Base-by-base conservation (phyloP, 2,888 invertebrate genomes). In the Desoria tigrina region DNA sequence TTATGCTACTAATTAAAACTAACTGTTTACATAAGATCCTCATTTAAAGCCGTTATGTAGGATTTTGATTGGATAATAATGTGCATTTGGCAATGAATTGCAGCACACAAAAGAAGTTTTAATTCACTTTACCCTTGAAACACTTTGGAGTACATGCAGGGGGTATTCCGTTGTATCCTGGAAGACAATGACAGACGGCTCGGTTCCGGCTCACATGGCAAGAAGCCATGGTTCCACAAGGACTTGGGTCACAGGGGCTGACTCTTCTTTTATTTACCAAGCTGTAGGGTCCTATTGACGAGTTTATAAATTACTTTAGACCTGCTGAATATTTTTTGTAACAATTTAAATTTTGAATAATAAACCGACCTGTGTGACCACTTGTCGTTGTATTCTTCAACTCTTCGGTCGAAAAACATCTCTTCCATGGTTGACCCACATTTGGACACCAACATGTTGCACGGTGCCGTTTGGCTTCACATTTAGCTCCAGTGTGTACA, bases 101-200 rank as follows among this genome's bases (percentile, higher is more conserved):
- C n/a, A n/a, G n/a, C n/a, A n/a, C n/a, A n/a, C n/a, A n/a, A n/a
- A n/a, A n/a, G n/a, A n/a, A n/a, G n/a, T n/a, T n/a, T n/a, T n/a
- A n/a, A n/a, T n/a, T n/a, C n/a, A n/a, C n/a, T n/a, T n/a, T n/a
- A n/a, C n/a, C 45, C 45, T 69, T 66, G 61, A 76, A 74, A 26
- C 76, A 76, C 42, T 74, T 74, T 16, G 76, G 76, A 28, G 74
- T 76, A 27, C 76, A 76, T 0, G 76, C 74, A n/a, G 76, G 76
- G 2, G 76, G 76, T 26, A 74, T 74, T 37, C 76, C 76, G 23
- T 74, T 74, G 62, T 74, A 76, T 2, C 74, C 70, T 51, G 66
- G 63, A 14, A 68, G 56, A 61, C 76, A 76, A 39, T 74, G 73
- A 49, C 76, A 76, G n/a, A 74, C 74, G 7, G 74, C 76, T 3